Conservation (phyloP, 2,888 invertebrate species). For the Allophyes oxyacanthae region DNA sequence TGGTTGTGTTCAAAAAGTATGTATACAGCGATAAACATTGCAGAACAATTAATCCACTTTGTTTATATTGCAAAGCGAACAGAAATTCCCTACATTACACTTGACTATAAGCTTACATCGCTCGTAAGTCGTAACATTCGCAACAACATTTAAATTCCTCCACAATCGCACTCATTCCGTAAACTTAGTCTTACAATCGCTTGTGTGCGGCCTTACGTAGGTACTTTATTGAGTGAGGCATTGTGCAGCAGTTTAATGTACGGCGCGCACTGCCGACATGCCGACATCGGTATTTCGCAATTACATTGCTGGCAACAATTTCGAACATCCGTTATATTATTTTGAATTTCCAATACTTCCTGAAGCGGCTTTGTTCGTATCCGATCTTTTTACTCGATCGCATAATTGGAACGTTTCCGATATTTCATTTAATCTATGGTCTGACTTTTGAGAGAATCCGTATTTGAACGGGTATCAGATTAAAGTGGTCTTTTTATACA, state of each 20-base stretch:
- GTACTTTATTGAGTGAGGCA: constrained; percentile 14
- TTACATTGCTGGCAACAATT: constrained; percentile 43
- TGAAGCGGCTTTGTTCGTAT: neutral
- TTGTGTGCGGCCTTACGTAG: constrained; percentile 4
- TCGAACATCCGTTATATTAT: constrained; percentile 28
- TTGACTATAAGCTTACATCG: neutral
- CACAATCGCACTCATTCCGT: constrained; percentile 10
- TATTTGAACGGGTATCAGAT: no score
- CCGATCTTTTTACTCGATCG: no score
- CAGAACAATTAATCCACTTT: neutral
- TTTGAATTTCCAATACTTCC: constrained; percentile 24
- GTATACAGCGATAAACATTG: no score
- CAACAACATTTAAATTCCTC: constrained; percentile 32
- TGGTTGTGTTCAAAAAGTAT: no score
- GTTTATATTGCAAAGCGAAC: constrained; percentile 8
- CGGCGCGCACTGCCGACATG: constrained; percentile 15
- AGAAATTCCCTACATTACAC: constrained; percentile 5
- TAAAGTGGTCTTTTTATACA: no score
- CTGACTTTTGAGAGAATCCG: no score
- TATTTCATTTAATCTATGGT: no score
- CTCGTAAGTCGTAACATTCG: constrained; percentile 15
- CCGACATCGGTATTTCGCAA: constrained; percentile 35
- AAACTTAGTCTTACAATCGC: neutral
- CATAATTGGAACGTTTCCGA: no score
- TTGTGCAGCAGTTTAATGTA: neutral